Evolutionary conservation across 2,797 vertebrate genomes (phyloP).

Genomic region (Falco novaeseelandiae): DNA sequence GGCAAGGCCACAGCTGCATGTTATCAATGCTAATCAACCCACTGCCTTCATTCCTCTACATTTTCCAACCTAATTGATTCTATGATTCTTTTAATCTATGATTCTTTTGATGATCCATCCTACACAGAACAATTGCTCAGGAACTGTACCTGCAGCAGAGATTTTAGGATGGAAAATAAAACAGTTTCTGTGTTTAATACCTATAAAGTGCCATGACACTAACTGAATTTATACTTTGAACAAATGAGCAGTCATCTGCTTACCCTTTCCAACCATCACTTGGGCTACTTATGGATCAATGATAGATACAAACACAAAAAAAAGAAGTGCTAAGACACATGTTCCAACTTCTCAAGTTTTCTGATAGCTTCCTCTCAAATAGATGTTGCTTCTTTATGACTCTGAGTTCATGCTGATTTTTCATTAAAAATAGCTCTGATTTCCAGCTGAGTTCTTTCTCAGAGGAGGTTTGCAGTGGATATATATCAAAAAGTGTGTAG

Average conservation of each 20-base stretch:
- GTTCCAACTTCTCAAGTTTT: background rate
- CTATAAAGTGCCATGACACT: background rate
- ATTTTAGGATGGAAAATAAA: background rate
- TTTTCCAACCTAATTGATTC: too few relatives aligned
- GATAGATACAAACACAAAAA: background rate
- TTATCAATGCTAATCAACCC: too few relatives aligned
- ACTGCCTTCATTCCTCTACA: too few relatives aligned
- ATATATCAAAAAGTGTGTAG: background rate
- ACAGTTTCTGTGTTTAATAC: background rate
- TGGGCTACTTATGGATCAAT: background rate
- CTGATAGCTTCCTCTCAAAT: background rate
- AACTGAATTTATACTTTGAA: background rate
- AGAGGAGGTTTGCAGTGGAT: background rate
- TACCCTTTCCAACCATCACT: background rate
- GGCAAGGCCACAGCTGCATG: too few relatives aligned
- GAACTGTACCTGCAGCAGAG: too few relatives aligned
- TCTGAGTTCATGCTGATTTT: background rate
- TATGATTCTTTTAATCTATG: too few relatives aligned
- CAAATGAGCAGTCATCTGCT: background rate
- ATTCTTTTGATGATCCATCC: background rate
- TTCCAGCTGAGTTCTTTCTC: background rate
- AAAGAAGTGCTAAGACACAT: background rate
- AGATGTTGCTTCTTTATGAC: background rate
- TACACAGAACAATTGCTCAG: background rate
- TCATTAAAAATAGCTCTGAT: background rate